Conservation (phyloP, 37 sponge, comb jelly and placozoan genomes). For the Theonella swinhoei region DNA sequence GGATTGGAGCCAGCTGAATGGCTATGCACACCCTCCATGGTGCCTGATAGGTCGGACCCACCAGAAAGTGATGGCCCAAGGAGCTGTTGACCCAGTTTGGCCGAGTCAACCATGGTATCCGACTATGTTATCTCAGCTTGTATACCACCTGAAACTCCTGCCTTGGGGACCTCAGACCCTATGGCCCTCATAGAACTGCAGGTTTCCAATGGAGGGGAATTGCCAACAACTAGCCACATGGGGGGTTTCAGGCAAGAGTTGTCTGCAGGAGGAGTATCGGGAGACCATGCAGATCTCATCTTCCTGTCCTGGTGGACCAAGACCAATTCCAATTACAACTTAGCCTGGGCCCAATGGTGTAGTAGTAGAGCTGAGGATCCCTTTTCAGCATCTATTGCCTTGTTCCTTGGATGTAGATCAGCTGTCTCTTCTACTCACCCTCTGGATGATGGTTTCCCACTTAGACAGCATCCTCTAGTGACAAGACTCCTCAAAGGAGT, state of each 20-base stretch:
- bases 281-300: constrained; percentile 12
- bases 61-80: constrained; percentile 20
- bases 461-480: too few relatives aligned
- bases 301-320: constrained; percentile 19
- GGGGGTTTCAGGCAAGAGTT: constrained; percentile 24
- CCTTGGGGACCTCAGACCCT: not conserved
- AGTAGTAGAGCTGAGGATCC: not conserved
- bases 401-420: too few relatives aligned
- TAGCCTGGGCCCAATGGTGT: not conserved
- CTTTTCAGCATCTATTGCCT: not conserved
- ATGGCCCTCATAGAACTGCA: not conserved
- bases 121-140: not conserved
- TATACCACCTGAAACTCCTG: not conserved
- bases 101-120: not conserved
- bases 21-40: constrained; percentile 5
- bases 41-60: not conserved
- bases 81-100: not conserved
- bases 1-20: not conserved
- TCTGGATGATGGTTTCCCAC: too few relatives aligned
- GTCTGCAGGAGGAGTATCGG: constrained; percentile 13
- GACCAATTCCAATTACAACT: constrained; percentile 18
- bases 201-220: not conserved
- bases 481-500: too few relatives aligned
- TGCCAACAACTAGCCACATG: not conserved
- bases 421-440: too few relatives aligned